Conservation (phyloP, 1,140 invertebrate species). For the Philotrypesis tridentata region DNA sequence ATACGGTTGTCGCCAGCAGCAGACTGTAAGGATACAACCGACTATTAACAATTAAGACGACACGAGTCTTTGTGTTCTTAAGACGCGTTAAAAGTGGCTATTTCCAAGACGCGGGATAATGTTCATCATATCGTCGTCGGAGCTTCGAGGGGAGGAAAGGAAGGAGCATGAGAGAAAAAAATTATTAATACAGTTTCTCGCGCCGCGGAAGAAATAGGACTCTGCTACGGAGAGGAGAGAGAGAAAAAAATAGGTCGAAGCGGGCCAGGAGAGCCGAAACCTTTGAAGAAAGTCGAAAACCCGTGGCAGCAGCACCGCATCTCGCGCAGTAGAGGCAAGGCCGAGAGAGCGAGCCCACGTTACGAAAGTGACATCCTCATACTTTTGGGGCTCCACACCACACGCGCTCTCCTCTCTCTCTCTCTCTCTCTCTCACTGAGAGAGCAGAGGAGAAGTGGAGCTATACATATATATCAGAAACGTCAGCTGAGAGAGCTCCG, state of each 20-base stretch:
- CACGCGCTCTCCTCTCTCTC: too few species aligned
- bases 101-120: too few species aligned
- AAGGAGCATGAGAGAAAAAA: not conserved
- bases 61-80: not conserved
- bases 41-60: conserved; percentile 14
- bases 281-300: conserved; percentile 14
- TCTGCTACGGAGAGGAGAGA: not conserved
- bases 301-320: not conserved
- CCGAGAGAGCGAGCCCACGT: not conserved
- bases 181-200: not conserved
- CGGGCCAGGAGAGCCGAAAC: not conserved
- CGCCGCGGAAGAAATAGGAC: too few species aligned
- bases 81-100: not conserved
- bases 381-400: not conserved
- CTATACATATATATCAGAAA: too few species aligned
- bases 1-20: too few species aligned
- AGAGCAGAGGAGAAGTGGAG: too few species aligned
- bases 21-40: too few species aligned
- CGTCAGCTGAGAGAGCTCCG: not conserved
- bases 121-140: not conserved
- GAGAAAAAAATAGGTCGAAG: not conserved
- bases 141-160: not conserved
- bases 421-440: too few species aligned
- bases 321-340: too few species aligned
- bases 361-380: conserved; percentile 28